Evolutionary conservation across 2,113 vertebrate species (phyloP).

Genomic region (Tauraco erythrolophus): DNA sequence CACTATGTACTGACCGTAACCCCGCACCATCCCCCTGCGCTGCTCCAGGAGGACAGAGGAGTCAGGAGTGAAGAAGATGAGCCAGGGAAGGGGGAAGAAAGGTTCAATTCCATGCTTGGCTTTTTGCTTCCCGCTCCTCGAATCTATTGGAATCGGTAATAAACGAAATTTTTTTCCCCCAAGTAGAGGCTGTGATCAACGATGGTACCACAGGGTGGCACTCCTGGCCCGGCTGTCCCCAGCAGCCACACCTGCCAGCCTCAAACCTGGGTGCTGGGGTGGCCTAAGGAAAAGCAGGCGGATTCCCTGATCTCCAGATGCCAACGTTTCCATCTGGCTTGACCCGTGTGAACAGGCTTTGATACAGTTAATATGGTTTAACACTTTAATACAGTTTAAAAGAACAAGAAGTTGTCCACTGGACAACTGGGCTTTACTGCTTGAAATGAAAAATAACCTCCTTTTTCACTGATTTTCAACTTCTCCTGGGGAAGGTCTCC

Average conservation of each 20-base stretch:
- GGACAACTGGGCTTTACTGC: neutral
- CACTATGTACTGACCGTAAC: accelerated
- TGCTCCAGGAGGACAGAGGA: neutral
- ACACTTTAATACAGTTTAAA: neutral
- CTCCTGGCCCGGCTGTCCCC: neutral
- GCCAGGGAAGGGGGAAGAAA: neutral
- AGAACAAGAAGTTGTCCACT: neutral
- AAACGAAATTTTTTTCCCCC: accelerated
- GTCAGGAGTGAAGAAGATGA: neutral
- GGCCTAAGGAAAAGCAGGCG: accelerated
- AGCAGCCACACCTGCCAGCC: neutral
- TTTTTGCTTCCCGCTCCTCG: accelerated
- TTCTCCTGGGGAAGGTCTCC: neutral
- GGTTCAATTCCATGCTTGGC: accelerated
- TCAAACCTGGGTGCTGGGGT: accelerated
- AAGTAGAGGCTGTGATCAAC: accelerated
- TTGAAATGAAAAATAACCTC: neutral
- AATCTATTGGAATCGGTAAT: neutral
- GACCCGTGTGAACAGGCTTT: accelerated
- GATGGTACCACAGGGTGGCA: constrained; percentile 65
- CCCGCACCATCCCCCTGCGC: neutral
- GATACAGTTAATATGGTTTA: accelerated
- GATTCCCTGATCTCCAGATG: accelerated
- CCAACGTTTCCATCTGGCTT: accelerated
- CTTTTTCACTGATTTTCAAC: neutral